Conservation (phyloP, 2,888 invertebrate species). For the Deilephila porcellus region DNA sequence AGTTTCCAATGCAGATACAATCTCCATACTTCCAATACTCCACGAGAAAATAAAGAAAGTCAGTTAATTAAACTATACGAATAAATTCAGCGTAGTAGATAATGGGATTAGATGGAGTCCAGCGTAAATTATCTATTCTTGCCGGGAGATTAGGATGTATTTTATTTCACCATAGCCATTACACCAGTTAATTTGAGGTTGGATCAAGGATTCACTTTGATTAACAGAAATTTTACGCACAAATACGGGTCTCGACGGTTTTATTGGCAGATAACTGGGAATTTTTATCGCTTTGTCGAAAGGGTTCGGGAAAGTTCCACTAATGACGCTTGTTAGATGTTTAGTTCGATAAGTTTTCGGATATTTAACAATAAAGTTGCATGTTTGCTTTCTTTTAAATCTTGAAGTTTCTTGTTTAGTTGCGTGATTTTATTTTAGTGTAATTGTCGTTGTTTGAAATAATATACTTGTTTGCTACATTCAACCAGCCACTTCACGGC, state of each 20-base stretch:
- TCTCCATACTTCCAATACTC: not conserved
- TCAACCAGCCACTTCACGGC: no score
- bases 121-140: conserved; percentile 36
- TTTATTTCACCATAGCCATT: conserved; percentile 49
- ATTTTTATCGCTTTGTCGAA: conserved; percentile 4
- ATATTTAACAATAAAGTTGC: not conserved
- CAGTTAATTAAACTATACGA: conserved; percentile 27
- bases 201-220: conserved; percentile 42
- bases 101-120: conserved; percentile 35
- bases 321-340: conserved; percentile 16
- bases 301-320: conserved; percentile 7
- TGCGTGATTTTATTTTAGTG: not conserved
- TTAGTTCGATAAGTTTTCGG: not conserved
- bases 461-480: no score
- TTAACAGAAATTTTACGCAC: conserved; percentile 39
- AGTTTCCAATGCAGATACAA: not conserved
- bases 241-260: conserved; percentile 6
- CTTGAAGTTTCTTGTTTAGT: not conserved
- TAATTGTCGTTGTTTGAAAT: no score
- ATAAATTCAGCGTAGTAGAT: conserved; percentile 26
- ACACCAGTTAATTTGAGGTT: conserved; percentile 44
- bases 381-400: not conserved
- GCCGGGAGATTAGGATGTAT: conserved; percentile 44
- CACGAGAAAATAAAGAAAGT: conserved; percentile 15
- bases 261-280: conserved; percentile 21